Percentiles rank a stretch among this genome's conserved stretches.
Conservation (phyloP, 2,888 invertebrate species). For the Drosophila cognata region DNA sequence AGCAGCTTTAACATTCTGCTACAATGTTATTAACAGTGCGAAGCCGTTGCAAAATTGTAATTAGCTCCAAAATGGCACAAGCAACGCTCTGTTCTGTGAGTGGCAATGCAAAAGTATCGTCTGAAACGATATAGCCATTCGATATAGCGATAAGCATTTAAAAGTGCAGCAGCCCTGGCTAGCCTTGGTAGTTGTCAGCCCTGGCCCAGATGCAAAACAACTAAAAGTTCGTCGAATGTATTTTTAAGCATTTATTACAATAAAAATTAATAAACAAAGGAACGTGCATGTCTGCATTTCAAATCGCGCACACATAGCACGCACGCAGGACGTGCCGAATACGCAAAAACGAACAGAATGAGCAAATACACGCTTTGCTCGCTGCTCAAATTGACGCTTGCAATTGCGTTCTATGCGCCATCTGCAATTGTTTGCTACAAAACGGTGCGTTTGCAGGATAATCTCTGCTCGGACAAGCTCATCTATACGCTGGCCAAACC, state of each 20-base stretch:
- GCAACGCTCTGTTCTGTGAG: not conserved
- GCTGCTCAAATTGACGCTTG: slow-evolving; percentile 48
- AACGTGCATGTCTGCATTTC: slow-evolving; percentile 34
- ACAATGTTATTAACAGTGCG: slow-evolving; percentile 1
- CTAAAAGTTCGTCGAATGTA: slow-evolving; percentile 38
- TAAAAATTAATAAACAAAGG: slow-evolving; percentile 17
- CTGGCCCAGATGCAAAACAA: slow-evolving; percentile 60
- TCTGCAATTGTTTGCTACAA: slow-evolving; percentile 43
- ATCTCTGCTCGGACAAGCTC: slow-evolving; percentile 81
- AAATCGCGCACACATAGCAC: slow-evolving; percentile 21
- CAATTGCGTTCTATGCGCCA: slow-evolving; percentile 49
- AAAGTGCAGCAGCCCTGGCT: slow-evolving; percentile 25
- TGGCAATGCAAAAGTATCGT: not conserved
- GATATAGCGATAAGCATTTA: not conserved
- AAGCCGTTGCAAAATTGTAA: not conserved
- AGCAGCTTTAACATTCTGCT: not conserved
- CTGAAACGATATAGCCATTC: not conserved
- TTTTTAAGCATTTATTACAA: slow-evolving; percentile 22
- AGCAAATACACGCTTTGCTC: slow-evolving; percentile 46
- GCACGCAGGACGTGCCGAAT: slow-evolving; percentile 43
- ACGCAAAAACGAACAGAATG: slow-evolving; percentile 48
- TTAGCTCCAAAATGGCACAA: not conserved
- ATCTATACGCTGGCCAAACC: slow-evolving; percentile 74
- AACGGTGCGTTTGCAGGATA: slow-evolving; percentile 80
- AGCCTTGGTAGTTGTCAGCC: slow-evolving; percentile 47